Conservation (phyloP, 2,888 invertebrate genomes). For the Hydrotaea diabolus region DNA sequence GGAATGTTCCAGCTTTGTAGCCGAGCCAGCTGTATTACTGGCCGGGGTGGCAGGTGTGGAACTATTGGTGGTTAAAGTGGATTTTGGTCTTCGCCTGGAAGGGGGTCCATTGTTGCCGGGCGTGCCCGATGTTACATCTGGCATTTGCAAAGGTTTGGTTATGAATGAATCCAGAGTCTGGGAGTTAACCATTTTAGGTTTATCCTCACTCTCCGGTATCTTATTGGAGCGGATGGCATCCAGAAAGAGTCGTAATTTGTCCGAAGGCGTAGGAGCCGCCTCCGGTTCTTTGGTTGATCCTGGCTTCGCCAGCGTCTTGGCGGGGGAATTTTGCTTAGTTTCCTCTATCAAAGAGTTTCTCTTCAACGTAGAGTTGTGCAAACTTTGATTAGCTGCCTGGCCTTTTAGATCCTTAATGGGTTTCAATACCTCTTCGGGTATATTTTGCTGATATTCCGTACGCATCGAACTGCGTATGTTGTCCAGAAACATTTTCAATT, state of each 20-base stretch:
- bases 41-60: background rate
- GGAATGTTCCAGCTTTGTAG: slow-evolving; percentile 76
- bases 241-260: slow-evolving; percentile 79
- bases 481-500: slow-evolving; percentile 78
- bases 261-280: slow-evolving; percentile 79
- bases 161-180: slow-evolving; percentile 77
- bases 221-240: slow-evolving; percentile 81
- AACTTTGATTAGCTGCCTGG: slow-evolving; percentile 32
- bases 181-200: slow-evolving; percentile 76
- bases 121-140: slow-evolving; percentile 76
- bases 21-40: slow-evolving; percentile 67
- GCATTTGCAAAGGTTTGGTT: slow-evolving; percentile 77
- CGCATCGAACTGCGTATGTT: slow-evolving; percentile 80
- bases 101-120: slow-evolving; percentile 69
- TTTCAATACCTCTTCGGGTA: slow-evolving; percentile 77
- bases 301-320: background rate
- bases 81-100: slow-evolving; percentile 57
- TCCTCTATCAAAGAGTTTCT: slow-evolving; percentile 43
- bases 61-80: background rate
- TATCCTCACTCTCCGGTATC: slow-evolving; percentile 77
- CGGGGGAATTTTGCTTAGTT: slow-evolving; percentile 49
- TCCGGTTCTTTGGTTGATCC: slow-evolving; percentile 57
- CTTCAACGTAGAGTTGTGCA: slow-evolving; percentile 38
- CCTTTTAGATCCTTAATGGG: slow-evolving; percentile 69
- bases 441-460: slow-evolving; percentile 77